A percentile compares a stretch with the other conserved stretches of the same genome.
Conservation (phyloP, 2,888 invertebrate species). For the Lepidonotus clava region DNA sequence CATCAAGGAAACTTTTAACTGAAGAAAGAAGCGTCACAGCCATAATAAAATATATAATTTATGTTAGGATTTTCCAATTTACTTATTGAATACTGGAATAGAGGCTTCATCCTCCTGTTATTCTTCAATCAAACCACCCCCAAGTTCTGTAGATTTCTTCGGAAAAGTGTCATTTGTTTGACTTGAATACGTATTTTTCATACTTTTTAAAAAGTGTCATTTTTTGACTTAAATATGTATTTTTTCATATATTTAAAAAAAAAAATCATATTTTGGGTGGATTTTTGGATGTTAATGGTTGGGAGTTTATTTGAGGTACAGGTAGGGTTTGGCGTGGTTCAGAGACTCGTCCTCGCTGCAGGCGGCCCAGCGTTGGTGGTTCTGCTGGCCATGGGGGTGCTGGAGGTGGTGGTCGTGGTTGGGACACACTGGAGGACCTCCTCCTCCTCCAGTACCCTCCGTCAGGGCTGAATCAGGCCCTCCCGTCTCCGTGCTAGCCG, state of each 20-base stretch:
- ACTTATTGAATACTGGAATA: too few species aligned
- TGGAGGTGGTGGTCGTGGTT: slow-evolving; percentile 25
- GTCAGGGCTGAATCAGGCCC: slow-evolving; percentile 43
- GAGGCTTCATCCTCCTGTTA: too few species aligned
- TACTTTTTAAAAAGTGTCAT: too few species aligned
- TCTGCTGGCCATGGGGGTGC: background rate
- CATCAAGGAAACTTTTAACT: too few species aligned
- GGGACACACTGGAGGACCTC: background rate
- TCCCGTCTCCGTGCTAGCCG: slow-evolving; percentile 39
- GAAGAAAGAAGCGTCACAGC: too few species aligned
- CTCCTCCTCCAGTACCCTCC: background rate
- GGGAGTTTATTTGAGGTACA: slow-evolving; percentile 40
- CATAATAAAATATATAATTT: too few species aligned
- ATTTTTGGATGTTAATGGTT: background rate
- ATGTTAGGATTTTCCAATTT: too few species aligned
- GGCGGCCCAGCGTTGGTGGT: background rate
- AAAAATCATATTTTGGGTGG: background rate
- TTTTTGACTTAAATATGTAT: background rate
- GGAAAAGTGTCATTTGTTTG: background rate
- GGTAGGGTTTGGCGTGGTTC: slow-evolving; percentile 5
- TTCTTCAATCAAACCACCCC: too few species aligned
- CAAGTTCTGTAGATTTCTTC: too few species aligned
- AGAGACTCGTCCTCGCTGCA: background rate
- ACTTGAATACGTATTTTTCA: background rate
- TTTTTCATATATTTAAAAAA: background rate